Percentiles rank a stretch among this genome's conserved stretches.
Evolutionary conservation across 1,140 invertebrate genomes (phyloP).

Genomic region (Eubasilissa regina): DNA sequence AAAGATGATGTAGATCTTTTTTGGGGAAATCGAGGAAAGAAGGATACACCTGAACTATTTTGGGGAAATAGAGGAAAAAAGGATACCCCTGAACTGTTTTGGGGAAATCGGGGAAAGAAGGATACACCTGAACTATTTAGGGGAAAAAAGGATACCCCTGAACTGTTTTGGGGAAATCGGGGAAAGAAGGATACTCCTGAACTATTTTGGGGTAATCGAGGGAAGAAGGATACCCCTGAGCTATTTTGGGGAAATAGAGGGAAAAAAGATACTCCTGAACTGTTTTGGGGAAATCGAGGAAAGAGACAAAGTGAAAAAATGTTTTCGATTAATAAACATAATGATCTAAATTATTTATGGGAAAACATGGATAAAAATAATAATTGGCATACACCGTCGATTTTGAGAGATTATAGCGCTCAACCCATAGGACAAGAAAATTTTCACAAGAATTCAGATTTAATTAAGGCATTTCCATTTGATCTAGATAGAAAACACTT

Average conservation of each 20-base stretch:
- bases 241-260: conserved; percentile 55
- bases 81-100: conserved; percentile 42
- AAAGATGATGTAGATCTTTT: conserved; percentile 56
- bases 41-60: conserved; percentile 58
- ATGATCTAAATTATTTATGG: conserved; percentile 64
- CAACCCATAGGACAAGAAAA: neutral
- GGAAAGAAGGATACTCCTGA: conserved; percentile 51
- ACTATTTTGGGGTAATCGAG: conserved; percentile 64
- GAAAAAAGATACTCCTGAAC: conserved; percentile 41
- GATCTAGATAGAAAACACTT: neutral
- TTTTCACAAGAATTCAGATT: neutral
- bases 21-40: conserved; percentile 53
- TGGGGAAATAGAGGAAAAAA: conserved; percentile 64
- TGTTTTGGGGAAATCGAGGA: conserved; percentile 52
- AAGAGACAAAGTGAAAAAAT: too few relatives aligned
- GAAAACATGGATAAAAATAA: conserved; percentile 62
- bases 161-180: conserved; percentile 49
- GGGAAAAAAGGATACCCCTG: conserved; percentile 58
- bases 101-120: conserved; percentile 52
- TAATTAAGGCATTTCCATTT: neutral
- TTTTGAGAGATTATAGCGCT: too few relatives aligned
- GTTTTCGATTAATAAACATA: too few relatives aligned
- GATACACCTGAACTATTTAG: conserved; percentile 50
- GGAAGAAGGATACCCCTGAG: conserved; percentile 53
- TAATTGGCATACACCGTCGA: conserved; percentile 7